Conservation (phyloP, 2,797 vertebrate genomes). For the Prunella strophiata region DNA sequence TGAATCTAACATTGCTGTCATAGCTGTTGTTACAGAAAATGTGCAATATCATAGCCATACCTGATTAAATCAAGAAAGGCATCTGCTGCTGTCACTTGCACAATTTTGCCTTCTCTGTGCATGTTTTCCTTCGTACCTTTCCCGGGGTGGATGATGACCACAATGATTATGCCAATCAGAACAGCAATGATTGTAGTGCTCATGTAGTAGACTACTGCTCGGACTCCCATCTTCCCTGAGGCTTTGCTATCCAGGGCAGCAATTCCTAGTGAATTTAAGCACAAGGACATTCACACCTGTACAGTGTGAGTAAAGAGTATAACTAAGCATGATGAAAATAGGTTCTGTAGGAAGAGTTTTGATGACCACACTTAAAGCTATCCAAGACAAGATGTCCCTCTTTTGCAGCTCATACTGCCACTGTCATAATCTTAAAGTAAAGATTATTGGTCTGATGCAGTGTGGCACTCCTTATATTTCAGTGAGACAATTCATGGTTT, state of each 20-base stretch:
- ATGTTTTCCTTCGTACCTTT: slow-evolving; percentile 96
- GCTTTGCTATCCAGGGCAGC: slow-evolving; percentile 95
- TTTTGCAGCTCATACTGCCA: not conserved
- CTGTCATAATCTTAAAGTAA: not conserved
- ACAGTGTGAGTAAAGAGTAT: not conserved
- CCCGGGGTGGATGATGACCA: slow-evolving; percentile 96
- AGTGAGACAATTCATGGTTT: not conserved
- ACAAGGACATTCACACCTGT: slow-evolving; percentile 43
- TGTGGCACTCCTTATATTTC: not conserved
- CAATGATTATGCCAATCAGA: slow-evolving; percentile 93
- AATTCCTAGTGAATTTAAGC: slow-evolving; percentile 85
- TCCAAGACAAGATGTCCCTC: not conserved
- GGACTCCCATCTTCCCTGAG: slow-evolving; percentile 96
- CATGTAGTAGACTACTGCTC: slow-evolving; percentile 97
- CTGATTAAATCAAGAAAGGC: slow-evolving; percentile 97
- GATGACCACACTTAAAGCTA: not conserved
- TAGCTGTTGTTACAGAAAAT: not conserved
- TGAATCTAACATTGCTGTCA: not conserved
- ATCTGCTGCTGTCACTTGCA: slow-evolving; percentile 91
- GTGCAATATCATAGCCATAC: slow-evolving; percentile 73
- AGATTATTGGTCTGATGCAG: not conserved
- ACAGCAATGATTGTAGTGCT: slow-evolving; percentile 96
- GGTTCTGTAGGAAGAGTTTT: not conserved
- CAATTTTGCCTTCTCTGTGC: slow-evolving; percentile 91
- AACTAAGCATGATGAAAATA: not conserved